Base-by-base conservation (phyloP, 2,888 invertebrate genomes). In the Nineta flava region DNA sequence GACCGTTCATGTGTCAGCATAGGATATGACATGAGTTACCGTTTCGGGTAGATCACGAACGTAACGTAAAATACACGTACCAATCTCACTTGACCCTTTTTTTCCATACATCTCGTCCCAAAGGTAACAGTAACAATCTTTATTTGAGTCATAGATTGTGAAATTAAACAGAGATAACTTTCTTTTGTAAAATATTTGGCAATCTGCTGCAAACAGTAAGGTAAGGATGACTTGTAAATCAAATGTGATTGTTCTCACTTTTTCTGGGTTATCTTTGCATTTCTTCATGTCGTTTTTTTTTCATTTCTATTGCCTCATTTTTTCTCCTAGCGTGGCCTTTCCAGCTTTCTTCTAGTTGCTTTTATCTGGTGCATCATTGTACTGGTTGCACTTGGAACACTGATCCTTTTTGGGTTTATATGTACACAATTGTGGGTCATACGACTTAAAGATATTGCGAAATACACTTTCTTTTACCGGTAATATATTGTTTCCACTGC, bases 71-170 rank as follows among this genome's bases (percentile, higher is more conserved):
- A 52, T 26, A 38, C 50, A 56, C 32, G 52, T 54, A 12, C 49
- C 55, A 9, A 56, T 51, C 50, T 57, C 55, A 32, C 51, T 52
- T 31, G 53, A 47, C 13, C 55, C 57, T 52, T 53, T 53, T 9
- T 49, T 52, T 9, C 51, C 55, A 31, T 52, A 31, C 31, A 47
- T 51, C 40, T 57, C 54, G 43, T 47, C 49, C 54, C 55, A 57
- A 3, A 52, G 41, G 46, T 51, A 56, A 40, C 53, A 56, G 41
- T 48, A 50, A 5, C 50, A 54, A 49, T 53, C 34, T 6, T 53
- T 50, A 13, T n/a, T 46, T 15, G 51, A 49, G 46, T 55, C 51
- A 47, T 49, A 57, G 13, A 57, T 52, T 16, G 55, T 55, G 34
- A 56, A 55, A 47, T 56, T 57, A 48, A 53, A 57, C 21, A 54